Percentiles rank a stretch among this genome's conserved stretches.
Evolutionary conservation across 2,888 invertebrate genomes (phyloP).

Genomic region (Hypomecis atomaria): DNA sequence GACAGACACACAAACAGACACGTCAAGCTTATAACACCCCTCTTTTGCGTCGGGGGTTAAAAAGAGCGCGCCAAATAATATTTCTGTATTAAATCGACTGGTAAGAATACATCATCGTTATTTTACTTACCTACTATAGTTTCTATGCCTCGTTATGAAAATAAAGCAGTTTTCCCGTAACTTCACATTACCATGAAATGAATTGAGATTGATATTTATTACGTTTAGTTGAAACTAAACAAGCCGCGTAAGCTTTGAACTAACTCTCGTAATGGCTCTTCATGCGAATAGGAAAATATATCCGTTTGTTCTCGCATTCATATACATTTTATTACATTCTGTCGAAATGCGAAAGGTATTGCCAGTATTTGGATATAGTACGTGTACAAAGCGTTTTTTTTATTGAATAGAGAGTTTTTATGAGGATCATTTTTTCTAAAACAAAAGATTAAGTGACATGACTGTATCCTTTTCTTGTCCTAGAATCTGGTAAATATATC

Average conservation of each 20-base stretch:
- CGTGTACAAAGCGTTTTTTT: not conserved
- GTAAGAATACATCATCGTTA: no score
- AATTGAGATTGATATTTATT: slow-evolving; percentile 14
- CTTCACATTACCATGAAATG: slow-evolving; percentile 5
- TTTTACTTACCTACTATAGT: no score
- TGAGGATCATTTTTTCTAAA: not conserved
- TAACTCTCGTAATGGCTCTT: slow-evolving; percentile 13
- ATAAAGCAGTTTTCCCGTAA: slow-evolving; percentile 8
- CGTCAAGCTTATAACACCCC: no score
- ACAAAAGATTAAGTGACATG: no score
- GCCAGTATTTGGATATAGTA: slow-evolving; percentile 1
- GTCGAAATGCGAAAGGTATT: slow-evolving; percentile 13
- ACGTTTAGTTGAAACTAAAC: slow-evolving; percentile 14
- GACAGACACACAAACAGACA: no score
- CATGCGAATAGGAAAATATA: slow-evolving; percentile 20
- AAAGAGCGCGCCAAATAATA: no score
- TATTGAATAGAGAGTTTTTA: not conserved
- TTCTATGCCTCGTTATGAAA: not conserved
- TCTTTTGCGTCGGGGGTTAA: no score
- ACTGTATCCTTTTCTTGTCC: no score
- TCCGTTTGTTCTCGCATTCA: slow-evolving; percentile 19
- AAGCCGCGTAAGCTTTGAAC: slow-evolving; percentile 11
- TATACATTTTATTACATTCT: slow-evolving; percentile 23
- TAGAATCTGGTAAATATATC: no score
- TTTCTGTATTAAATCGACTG: no score